Conservation (phyloP, 2,888 invertebrate genomes). For the Cerastoderma edule region DNA sequence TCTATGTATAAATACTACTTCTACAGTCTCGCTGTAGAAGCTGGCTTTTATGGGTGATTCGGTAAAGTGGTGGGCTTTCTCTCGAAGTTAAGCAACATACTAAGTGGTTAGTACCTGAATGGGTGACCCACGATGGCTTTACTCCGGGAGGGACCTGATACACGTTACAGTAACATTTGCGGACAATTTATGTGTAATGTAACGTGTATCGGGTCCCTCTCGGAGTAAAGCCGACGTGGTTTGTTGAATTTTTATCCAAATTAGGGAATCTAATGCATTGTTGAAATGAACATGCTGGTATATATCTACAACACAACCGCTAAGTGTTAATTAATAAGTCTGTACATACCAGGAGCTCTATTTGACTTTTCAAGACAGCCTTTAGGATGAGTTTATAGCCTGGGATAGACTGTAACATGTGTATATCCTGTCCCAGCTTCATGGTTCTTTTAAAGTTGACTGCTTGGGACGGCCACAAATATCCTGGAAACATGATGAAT, state of each 20-base stretch:
- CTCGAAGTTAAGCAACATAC: neutral
- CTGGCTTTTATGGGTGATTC: neutral
- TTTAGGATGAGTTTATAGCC: neutral
- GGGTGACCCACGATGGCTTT: too few relatives aligned
- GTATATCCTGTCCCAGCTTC: too few relatives aligned
- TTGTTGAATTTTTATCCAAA: neutral
- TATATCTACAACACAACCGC: neutral
- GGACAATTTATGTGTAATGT: neutral
- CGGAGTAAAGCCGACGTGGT: neutral
- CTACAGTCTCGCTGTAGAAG: neutral
- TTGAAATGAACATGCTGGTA: neutral
- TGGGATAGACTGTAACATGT: too few relatives aligned
- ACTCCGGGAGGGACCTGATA: too few relatives aligned
- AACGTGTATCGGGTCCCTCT: neutral
- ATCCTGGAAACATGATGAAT: neutral
- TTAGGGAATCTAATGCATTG: neutral
- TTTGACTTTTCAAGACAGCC: slow-evolving; percentile 10
- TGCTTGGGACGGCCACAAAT: too few relatives aligned
- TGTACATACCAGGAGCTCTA: slow-evolving; percentile 5
- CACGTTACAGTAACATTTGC: neutral
- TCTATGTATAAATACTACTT: neutral
- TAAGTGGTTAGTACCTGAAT: too few relatives aligned
- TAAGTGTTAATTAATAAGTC: neutral
- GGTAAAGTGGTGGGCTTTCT: neutral
- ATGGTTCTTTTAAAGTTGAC: too few relatives aligned